Evolutionary conservation across 1,140 invertebrate genomes (phyloP), one percentile per base, ranked within the genome.

Genomic region (Dendrolimus punctatus): DNA sequence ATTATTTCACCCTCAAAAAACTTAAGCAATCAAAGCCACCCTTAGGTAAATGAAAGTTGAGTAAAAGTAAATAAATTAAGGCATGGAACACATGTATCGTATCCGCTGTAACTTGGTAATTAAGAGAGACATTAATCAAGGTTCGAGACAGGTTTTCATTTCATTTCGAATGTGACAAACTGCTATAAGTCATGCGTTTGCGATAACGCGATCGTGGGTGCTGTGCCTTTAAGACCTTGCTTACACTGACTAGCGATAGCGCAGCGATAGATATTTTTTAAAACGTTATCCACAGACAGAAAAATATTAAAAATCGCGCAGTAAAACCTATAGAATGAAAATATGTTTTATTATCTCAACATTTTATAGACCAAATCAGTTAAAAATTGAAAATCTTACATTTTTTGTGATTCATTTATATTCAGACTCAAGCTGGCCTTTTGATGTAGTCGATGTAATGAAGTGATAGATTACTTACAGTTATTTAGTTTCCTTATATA

Each of bases 121-220:
- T 81, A 81, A 81, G 78, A 81, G 79, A 77, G 48, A 62, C 78
- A 81, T 81, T 79, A 76, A 81, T 81, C 78, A 81, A 66, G 57
- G 68, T 39, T 76, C 77, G 60, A 67, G 75, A 76, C 71, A 67
- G 55, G 57, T 59, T 62, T 57, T 70, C 62, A 62, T 69, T 61
- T 72, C 64, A 76, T 76, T 71, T 71, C 72, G 61, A 68, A 54
- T 68, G 63, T 77, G 73, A 80, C 74, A 77, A 80, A 80, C 74
- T 66, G 66, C 74, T 50, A 60, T 53, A 53, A 65, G 68, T 62
- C 76, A 80, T 77, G 76, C 74, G 65, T 62, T 53, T 7, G 47
- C 5, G 39, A 42, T 47, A 42, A 10, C 10, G 39, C 43, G 52
- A n/a, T 51, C 49, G 58, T 56, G 51, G 51, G 53, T 52, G 46